Conservation (phyloP, 2,113 vertebrate species). For the Heterochromis multidens region DNA sequence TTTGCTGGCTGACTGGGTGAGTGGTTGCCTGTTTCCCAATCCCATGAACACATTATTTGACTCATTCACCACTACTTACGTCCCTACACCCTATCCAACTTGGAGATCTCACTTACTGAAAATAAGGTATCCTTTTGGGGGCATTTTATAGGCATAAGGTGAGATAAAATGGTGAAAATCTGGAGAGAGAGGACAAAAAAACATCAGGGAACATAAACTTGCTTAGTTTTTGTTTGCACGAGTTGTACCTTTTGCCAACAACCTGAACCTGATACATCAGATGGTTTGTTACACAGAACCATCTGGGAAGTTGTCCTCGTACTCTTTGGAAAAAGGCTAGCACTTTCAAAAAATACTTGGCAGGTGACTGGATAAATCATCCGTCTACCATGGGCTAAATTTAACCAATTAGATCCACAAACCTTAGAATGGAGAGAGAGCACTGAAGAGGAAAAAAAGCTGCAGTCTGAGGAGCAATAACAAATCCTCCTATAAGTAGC, state of each 20-base stretch:
- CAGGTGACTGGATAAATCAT: neutral
- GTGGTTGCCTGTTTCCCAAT: constrained; percentile 49
- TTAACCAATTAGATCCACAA: neutral
- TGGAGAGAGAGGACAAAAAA: neutral
- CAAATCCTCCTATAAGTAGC: neutral
- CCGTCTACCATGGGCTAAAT: neutral
- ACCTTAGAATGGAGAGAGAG: neutral
- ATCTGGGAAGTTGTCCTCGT: neutral
- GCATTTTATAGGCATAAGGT: neutral
- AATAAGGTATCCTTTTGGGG: neutral
- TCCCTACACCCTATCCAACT: neutral
- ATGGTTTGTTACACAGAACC: neutral
- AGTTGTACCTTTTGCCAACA: neutral
- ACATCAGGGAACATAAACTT: neutral
- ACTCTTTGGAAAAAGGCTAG: neutral
- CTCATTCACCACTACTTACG: constrained; percentile 1
- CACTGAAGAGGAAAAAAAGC: neutral
- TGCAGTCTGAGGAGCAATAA: neutral
- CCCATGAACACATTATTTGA: constrained; percentile 43
- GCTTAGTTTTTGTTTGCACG: neutral
- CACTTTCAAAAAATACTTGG: neutral
- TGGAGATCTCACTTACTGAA: constrained; percentile 61
- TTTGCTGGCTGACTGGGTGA: constrained; percentile 49
- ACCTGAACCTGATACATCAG: neutral
- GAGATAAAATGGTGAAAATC: neutral